Conservation (phyloP, 2,888 invertebrate species). For the Abrostola triplasia region DNA sequence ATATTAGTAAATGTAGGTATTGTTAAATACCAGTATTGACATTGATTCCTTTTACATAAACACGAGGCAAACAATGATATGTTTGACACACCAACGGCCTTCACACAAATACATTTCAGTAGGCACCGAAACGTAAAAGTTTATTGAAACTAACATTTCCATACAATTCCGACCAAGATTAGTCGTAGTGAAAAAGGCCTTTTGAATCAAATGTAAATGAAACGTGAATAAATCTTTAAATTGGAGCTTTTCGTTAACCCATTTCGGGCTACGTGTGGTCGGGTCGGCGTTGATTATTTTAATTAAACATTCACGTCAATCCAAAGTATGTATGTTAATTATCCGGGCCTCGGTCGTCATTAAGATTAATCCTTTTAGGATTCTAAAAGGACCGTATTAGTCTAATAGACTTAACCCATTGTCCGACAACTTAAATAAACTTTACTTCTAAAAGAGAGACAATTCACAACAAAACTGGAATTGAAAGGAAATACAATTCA, state of each 20-base stretch:
- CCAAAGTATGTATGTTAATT: slow-evolving; percentile 24
- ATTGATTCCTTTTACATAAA: not conserved
- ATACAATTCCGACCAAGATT: not conserved
- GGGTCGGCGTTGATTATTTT: slow-evolving; percentile 44
- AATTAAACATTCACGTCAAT: slow-evolving; percentile 40
- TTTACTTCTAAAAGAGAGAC: not conserved
- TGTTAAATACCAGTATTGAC: too few relatives aligned
- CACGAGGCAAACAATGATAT: not conserved
- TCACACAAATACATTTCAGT: not conserved
- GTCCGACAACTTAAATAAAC: too few relatives aligned
- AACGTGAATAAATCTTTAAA: slow-evolving; percentile 28
- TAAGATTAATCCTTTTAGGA: slow-evolving; percentile 30
- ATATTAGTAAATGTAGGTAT: too few relatives aligned
- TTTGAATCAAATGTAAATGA: slow-evolving; percentile 10
- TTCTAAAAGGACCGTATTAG: slow-evolving; percentile 17
- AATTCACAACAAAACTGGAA: not conserved
- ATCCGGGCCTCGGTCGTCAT: slow-evolving; percentile 18
- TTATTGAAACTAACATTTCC: not conserved
- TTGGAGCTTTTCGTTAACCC: slow-evolving; percentile 12
- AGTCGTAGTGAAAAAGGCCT: not conserved
- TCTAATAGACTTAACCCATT: too few relatives aligned
- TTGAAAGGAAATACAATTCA: too few relatives aligned
- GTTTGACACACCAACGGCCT: not conserved
- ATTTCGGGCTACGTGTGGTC: slow-evolving; percentile 1
- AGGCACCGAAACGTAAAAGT: not conserved